Evolutionary conservation across 2,888 invertebrate genomes (phyloP).

Genomic region (Plebejus anna): DNA sequence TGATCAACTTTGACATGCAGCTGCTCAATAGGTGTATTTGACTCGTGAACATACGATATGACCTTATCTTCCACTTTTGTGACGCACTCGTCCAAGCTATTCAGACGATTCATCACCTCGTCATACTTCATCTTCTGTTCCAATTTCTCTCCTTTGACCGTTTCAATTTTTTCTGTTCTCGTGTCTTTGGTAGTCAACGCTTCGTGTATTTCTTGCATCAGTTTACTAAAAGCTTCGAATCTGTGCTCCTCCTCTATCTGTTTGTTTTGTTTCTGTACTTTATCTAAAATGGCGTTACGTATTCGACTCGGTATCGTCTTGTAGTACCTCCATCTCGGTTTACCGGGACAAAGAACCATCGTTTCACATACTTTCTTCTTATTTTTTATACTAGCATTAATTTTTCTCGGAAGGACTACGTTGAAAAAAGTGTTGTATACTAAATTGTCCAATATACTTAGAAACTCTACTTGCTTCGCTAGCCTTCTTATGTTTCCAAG

Average conservation of each 20-base stretch:
- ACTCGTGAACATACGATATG: conserved; percentile 48
- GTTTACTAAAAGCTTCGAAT: conserved; percentile 52
- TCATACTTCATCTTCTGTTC: conserved; percentile 48
- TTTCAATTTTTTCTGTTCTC: conserved; percentile 37
- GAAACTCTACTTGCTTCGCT: conserved; percentile 78
- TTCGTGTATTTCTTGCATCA: conserved; percentile 62
- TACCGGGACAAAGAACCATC: conserved; percentile 63
- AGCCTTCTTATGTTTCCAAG: conserved; percentile 77
- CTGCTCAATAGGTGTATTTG: conserved; percentile 50
- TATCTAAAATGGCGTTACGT: conserved; percentile 65
- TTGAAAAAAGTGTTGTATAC: conserved; percentile 68
- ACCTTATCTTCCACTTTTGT: conserved; percentile 54
- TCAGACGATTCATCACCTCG: conserved; percentile 55
- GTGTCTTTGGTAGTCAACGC: conserved; percentile 51
- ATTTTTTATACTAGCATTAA: conserved; percentile 57
- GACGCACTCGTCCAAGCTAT: conserved; percentile 56
- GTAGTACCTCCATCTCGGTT: conserved; percentile 55
- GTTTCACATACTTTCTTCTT: conserved; percentile 58
- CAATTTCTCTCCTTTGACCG: conserved; percentile 33
- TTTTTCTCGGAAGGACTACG: conserved; percentile 54
- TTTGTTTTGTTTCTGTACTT: conserved; percentile 62
- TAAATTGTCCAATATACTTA: conserved; percentile 72
- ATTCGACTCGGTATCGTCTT: conserved; percentile 59
- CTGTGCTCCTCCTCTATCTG: conserved; percentile 59
- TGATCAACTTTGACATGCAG: conserved; percentile 64